Evolutionary conservation across 2,888 invertebrate genomes (phyloP).

Genomic region (Octodonta nipae): DNA sequence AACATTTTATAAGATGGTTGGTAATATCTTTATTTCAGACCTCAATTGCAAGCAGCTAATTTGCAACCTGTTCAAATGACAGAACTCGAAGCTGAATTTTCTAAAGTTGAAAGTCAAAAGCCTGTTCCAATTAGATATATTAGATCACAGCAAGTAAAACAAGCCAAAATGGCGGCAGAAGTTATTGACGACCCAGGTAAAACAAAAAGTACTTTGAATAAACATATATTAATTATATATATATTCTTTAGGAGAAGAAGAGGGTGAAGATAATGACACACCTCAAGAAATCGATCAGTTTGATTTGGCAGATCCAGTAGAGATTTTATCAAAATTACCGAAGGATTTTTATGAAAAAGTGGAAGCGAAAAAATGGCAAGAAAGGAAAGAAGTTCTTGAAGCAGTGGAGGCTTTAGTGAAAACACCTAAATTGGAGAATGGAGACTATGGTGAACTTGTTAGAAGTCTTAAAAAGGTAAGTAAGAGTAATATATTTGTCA

Average conservation of each 20-base stretch:
- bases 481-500: too few relatives aligned
- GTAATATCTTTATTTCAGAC: conserved; percentile 44
- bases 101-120: conserved; percentile 51
- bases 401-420: conserved; percentile 63
- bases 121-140: conserved; percentile 62
- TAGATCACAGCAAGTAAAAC: conserved; percentile 67
- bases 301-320: conserved; percentile 82
- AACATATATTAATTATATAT: too few relatives aligned
- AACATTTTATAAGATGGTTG: background rate
- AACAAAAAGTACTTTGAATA: conserved; percentile 4
- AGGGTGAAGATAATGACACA: conserved; percentile 40
- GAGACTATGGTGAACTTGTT: conserved; percentile 85
- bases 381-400: conserved; percentile 85
- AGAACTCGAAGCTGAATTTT: conserved; percentile 80
- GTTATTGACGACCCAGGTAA: background rate
- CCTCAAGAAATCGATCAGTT: conserved; percentile 67
- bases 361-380: conserved; percentile 94
- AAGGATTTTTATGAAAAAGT: conserved; percentile 90
- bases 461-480: conserved; percentile 71
- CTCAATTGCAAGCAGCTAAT: conserved; percentile 56
- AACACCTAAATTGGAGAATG: conserved; percentile 74
- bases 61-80: conserved; percentile 82
- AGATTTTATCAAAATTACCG: conserved; percentile 82
- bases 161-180: conserved; percentile 37
- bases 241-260: conserved; percentile 35